These are phyloP conservation scores for Noctua pronuba DNA, from an alignment of 2,888 invertebrate species.

Conservation along the genomic window DNA sequence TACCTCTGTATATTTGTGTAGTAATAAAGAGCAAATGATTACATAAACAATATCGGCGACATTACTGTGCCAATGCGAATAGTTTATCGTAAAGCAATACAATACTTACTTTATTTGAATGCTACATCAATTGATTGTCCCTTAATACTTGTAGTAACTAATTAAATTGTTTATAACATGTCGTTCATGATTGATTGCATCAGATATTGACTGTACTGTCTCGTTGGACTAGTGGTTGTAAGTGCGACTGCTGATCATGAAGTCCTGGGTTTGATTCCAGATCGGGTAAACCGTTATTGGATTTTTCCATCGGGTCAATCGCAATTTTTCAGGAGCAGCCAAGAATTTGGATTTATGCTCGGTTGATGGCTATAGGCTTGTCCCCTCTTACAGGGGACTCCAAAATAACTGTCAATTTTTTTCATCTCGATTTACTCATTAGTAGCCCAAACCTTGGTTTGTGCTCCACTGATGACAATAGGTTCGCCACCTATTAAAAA, in stretches of 20 bases:
- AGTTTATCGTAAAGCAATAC: slow-evolving; percentile 47
- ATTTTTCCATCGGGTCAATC: not conserved
- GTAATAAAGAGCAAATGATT: slow-evolving; percentile 15
- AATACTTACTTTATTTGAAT: slow-evolving; percentile 32
- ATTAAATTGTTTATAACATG: slow-evolving; percentile 41
- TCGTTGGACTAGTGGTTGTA: not conserved
- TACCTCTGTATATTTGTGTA: not conserved
- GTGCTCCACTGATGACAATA: not conserved
- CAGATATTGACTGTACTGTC: slow-evolving; percentile 4
- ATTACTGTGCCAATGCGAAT: slow-evolving; percentile 40
- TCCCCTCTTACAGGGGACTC: not conserved
- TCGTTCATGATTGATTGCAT: slow-evolving; percentile 36
- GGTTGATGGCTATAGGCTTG: not conserved
- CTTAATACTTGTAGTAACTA: slow-evolving; percentile 31
- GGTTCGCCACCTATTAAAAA: not conserved
- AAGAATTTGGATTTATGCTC: not conserved
- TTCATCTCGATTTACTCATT: not conserved
- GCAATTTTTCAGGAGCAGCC: not conserved
- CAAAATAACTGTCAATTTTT: not conserved
- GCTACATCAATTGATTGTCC: slow-evolving; percentile 29
- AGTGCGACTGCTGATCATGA: not conserved
- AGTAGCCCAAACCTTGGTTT: not conserved
- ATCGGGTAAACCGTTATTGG: not conserved
- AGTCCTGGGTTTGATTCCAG: not conserved
- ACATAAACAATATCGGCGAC: slow-evolving; percentile 29